Base-by-base conservation (phyloP, 2,888 invertebrate species). In the Melitaea athalia region DNA sequence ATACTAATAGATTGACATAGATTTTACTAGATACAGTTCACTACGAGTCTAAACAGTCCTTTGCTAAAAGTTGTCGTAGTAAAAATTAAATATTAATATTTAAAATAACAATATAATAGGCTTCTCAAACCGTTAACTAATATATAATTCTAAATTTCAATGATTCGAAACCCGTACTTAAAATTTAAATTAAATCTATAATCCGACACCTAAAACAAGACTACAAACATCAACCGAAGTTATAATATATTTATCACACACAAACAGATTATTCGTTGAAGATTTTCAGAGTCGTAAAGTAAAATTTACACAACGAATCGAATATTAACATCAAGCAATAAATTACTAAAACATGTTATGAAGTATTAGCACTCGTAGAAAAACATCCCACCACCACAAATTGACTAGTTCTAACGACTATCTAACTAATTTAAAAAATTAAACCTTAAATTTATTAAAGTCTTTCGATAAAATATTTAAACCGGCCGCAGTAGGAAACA, bases 371-470 rank as follows among this genome's bases (percentile, higher is more conserved):
- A 86, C 85, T 87, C 83, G 85, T 91, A 91, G 91, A 90, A 91
- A n/a, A 91, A 89, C 81, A 80, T 88, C 80, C 80, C 89, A 88
- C 88, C 90, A 89, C 87, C 90, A 88, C 87, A 88, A 91, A 92
- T 92, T 92, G 90, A 92, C 92, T 92, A 92, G 89, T 84, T 86
- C 91, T 91, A 92, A 86, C 77, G 80, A 83, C 89, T 91, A 91
- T 84, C 88, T 90, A 88, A 81, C 80, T 84, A 85, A 81, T 80
- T 84, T 81, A 86, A 85, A 75, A 75, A 72, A 73, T 82, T 85
- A 81, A n/a, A 82, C 61, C 80, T 86, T 87, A 87, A 85, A 85
- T 88, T 88, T 80, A 87, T 83, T 83, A 85, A 85, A 88, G 92
- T 92, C 91, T 88, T 84, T 89, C 84, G 81, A 69, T 76, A 77